A percentile compares a stretch with the other conserved stretches of the same genome.
Conservation (phyloP, 2,113 vertebrate genomes). For the Odobenus rosmarus region DNA sequence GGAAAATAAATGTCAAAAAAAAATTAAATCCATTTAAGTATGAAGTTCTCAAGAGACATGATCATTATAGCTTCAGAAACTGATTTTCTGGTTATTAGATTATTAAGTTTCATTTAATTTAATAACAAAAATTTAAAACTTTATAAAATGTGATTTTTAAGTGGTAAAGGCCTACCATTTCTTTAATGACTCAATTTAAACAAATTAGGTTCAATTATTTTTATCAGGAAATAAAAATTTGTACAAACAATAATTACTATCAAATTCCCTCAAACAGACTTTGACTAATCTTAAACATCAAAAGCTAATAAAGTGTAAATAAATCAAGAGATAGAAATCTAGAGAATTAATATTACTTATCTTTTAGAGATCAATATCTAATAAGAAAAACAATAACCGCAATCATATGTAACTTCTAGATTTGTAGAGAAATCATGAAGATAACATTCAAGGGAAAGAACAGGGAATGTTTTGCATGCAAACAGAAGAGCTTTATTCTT, state of each 20-base stretch:
- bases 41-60: neutral
- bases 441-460: neutral
- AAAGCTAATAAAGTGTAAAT: neutral
- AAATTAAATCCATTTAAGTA: neutral
- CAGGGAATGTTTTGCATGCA: neutral
- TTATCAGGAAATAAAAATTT: neutral
- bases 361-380: neutral
- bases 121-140: neutral
- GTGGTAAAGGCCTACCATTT: neutral
- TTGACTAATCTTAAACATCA: conserved; percentile 21
- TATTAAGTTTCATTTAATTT: conserved; percentile 17
- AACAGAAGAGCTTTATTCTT: neutral
- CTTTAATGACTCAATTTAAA: neutral
- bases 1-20: neutral
- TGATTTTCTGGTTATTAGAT: neutral
- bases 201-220: neutral
- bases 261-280: neutral
- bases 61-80: conserved; percentile 24
- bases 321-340: neutral
- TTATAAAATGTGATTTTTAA: neutral
- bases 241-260: neutral
- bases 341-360: neutral
- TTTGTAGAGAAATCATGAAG: neutral
- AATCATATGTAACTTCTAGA: neutral
- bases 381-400: neutral